Evolutionary conservation across 2,888 invertebrate species (phyloP), one percentile per base, ranked within the genome.

Genomic region (Thecocarcelia acutangulata): DNA sequence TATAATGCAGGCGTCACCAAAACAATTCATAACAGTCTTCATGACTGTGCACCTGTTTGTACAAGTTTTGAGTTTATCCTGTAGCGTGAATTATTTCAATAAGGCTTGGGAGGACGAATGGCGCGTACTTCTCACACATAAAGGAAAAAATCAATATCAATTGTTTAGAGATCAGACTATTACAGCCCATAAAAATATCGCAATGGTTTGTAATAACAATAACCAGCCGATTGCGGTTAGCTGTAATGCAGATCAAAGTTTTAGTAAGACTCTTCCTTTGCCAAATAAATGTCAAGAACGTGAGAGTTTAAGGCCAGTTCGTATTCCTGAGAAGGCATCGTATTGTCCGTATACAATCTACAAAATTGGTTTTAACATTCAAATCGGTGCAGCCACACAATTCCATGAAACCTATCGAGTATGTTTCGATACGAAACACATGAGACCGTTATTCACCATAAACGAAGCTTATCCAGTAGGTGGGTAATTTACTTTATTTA

Each of bases 391-490:
- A 0, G 1, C 3, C 3, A 15, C 0, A n/a, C 15, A 61, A 11
- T 81, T 81, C 44, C 12, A 61, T 2, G 68, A 77, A 61, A 48
- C 66, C 9, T 81, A 77, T 68, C 50, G 52, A 17, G 66, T 68
- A 11, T 81, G 81, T 44, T 81, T 68, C 42, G 77, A 81, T 68
- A n/a, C 15, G 3, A 42, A 46, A 33, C 72, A 73, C 19, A 12
- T 68, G 46, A 46, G 66, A 19, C 17, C 76, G 0, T 12, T 68
- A 15, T 80, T 70, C 54, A 58, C 58, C 11, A 69, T 70, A 3
- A 69, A 48, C 21, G 52, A 19, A 13, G 80, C 21, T 0, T 70
- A 70, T 70, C 70, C 69, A 8, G 11, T 24, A 8, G 63, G 76
- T 80, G 13, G 63, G 74, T 80, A 6, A n/a, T n/a, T n/a, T n/a